Base-by-base conservation (phyloP, 2,797 vertebrate genomes). In the Halcyon smyrnensis region DNA sequence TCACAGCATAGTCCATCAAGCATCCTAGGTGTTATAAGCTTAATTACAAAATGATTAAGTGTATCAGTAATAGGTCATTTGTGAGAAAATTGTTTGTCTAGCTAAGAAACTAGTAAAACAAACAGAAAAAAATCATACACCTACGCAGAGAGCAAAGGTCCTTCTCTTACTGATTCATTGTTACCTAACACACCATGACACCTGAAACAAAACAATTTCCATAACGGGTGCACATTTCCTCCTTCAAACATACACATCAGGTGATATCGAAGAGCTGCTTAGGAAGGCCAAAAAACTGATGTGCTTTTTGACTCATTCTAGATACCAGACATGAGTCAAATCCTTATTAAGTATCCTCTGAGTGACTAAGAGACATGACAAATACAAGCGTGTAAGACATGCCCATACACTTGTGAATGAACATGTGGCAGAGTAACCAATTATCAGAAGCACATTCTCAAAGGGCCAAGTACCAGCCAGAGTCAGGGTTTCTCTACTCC, bases 401-500 rank as follows among this genome's bases (percentile, higher is more conserved):
- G 19, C 6, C 6, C 1, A 36, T 51, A 63, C 9, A 25, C 4
- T n/a, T 24, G 3, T 19, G n/a, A 85, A 63, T 15, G 57, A 76
- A 41, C 18, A 53, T 3, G 0, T 25, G 24, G 11, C 51, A 67
- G 15, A 64, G 10, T 18, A 74, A 57, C 4, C 3, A 2, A 13
- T 32, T 12, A 83, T 6, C 50, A 89, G 32, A 5, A 62, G 16
- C 12, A 36, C 1, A 2, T 32, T 73, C 82, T 48, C 77, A 62
- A 81, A 68, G 15, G 36, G 2, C 8, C 28, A 39, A 77, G 21
- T 20, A 53, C 14, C 34, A 37, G 14, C 11, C 54, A 79, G 24
- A 73, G 27, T 10, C 30, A 75, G 20, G 21, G 16, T 12, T 60
- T 81, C 50, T 45, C 0, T 0, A 36, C 8, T 12, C 41, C 13